Percentiles rank a stretch among this genome's conserved stretches.
Evolutionary conservation across 2,113 vertebrate genomes (phyloP).

Genomic region (Trichechus manatus): DNA sequence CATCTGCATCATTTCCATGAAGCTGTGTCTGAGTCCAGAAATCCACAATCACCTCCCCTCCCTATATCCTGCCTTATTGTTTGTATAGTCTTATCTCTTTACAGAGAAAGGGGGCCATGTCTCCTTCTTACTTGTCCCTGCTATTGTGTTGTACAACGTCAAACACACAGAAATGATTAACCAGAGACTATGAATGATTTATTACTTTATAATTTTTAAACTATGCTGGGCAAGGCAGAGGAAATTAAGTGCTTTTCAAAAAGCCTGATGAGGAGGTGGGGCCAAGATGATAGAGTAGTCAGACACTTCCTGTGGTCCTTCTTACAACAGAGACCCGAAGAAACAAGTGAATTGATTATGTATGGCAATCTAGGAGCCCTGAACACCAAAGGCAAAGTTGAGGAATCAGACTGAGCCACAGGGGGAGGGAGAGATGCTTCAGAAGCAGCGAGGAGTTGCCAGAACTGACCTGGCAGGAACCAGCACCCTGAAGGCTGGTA

Average conservation of each 20-base stretch:
- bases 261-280: neutral
- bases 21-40: neutral
- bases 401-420: no score
- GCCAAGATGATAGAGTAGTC: no score
- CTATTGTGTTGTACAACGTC: neutral
- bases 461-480: no score
- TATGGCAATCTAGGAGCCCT: no score
- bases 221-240: neutral
- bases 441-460: no score
- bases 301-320: no score
- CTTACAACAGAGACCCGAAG: no score
- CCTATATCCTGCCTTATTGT: neutral
- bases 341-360: no score
- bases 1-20: neutral
- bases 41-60: neutral
- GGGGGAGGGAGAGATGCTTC: no score
- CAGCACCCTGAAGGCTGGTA: no score
- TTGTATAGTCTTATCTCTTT: neutral
- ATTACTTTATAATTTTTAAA: slow-evolving; percentile 29
- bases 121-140: neutral
- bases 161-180: neutral
- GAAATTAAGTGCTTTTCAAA: neutral
- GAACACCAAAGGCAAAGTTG: no score
- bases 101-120: neutral
- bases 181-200: neutral